These are phyloP conservation scores for Tillus elongatus DNA, from an alignment of 2,888 invertebrate genomes.

Conservation along the genomic window DNA sequence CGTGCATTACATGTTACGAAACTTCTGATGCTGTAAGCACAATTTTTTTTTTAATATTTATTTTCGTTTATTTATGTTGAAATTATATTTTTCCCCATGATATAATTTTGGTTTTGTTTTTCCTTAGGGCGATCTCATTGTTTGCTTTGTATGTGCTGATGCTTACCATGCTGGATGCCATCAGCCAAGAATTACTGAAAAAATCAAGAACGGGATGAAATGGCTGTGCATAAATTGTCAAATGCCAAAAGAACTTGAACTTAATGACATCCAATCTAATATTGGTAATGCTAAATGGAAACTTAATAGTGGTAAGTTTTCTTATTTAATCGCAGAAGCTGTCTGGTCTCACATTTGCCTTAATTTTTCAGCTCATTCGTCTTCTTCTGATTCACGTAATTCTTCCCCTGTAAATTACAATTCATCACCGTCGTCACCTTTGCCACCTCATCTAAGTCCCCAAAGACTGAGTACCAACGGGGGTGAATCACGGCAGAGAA, in stretches of 20 bases:
- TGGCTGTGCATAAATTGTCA: slow-evolving; percentile 67
- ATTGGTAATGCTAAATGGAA: slow-evolving; percentile 19
- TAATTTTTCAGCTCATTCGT: slow-evolving; percentile 19
- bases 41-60: not conserved
- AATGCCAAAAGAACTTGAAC: slow-evolving; percentile 37
- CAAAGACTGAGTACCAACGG: slow-evolving; percentile 27
- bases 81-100: too few species aligned
- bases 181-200: slow-evolving; percentile 54
- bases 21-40: slow-evolving; percentile 63
- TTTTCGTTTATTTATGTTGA: too few species aligned
- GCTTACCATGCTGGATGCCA: slow-evolving; percentile 79
- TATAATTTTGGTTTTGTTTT: slow-evolving; percentile 3
- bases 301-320: slow-evolving; percentile 11
- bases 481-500: slow-evolving; percentile 11
- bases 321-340: too few species aligned
- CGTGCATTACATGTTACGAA: slow-evolving; percentile 73
- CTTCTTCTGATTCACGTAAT: slow-evolving; percentile 23
- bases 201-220: slow-evolving; percentile 50
- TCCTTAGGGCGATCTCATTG: slow-evolving; percentile 59
- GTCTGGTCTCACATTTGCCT: slow-evolving; percentile 6
- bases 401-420: slow-evolving; percentile 24
- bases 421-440: slow-evolving; percentile 29
- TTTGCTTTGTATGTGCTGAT: slow-evolving; percentile 77
- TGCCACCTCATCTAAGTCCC: slow-evolving; percentile 36
- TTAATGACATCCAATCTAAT: slow-evolving; percentile 38